A percentile compares a stretch with the other conserved stretches of the same genome.
These are phyloP conservation scores for Cremastinae sp. DNA, from an alignment of 2,888 invertebrate genomes.

Conservation along the genomic window DNA sequence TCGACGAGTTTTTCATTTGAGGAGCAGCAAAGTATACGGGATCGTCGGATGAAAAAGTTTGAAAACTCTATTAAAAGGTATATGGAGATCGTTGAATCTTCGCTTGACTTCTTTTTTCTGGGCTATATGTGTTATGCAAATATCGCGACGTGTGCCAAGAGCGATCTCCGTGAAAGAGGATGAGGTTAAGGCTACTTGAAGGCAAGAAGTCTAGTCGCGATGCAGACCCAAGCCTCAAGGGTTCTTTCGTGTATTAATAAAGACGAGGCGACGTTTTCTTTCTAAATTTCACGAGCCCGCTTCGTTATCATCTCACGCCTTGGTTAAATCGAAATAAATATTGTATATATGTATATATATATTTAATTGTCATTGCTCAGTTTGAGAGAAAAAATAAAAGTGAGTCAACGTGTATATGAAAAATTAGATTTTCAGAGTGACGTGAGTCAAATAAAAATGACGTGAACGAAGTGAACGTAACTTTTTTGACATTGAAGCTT, in stretches of 20 bases:
- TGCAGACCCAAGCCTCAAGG: slow-evolving; percentile 59
- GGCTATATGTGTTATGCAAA: slow-evolving; percentile 23
- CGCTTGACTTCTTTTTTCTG: slow-evolving; percentile 19
- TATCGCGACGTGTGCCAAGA: slow-evolving; percentile 25
- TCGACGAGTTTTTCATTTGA: too few relatives aligned
- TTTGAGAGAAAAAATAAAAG: too few relatives aligned
- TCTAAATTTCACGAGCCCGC: slow-evolving; percentile 6
- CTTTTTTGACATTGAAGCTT: too few relatives aligned
- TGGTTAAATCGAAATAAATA: too few relatives aligned
- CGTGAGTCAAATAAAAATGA: too few relatives aligned
- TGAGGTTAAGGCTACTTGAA: slow-evolving; percentile 45
- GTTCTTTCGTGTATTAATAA: slow-evolving; percentile 62
- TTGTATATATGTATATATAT: slow-evolving; percentile 11
- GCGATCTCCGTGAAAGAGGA: slow-evolving; percentile 21
- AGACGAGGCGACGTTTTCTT: slow-evolving; percentile 32
- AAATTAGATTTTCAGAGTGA: too few relatives aligned
- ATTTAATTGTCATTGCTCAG: neutral
- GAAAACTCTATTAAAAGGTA: neutral
- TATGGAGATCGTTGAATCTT: slow-evolving; percentile 6
- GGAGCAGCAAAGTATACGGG: too few relatives aligned
- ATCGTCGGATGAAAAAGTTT: too few relatives aligned
- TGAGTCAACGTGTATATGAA: too few relatives aligned
- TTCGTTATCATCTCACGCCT: too few relatives aligned
- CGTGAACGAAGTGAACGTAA: too few relatives aligned
- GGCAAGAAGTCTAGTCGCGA: slow-evolving; percentile 58